Evolutionary conservation across 64 coral and sea anemone species (phyloP), one percentile per base, ranked within the genome.

Genomic region (Montipora cactus): DNA sequence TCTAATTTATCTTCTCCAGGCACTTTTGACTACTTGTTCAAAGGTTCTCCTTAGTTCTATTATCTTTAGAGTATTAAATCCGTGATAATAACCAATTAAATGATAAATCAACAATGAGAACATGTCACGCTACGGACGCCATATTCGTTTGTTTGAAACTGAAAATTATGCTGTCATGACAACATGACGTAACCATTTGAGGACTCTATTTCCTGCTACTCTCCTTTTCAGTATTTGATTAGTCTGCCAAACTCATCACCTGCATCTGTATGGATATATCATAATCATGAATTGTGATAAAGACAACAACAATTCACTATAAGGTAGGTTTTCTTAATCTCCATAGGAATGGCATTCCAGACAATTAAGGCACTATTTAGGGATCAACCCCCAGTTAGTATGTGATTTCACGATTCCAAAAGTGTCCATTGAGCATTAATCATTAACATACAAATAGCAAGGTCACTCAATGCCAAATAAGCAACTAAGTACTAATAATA

Each of bases 41-140:
- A 79, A 79, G 77, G 77, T 79, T 79, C 5, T 47, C 44, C 28
- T 79, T 3, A 79, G 44, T 79, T 53, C 16, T 77, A 12, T 23
- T 71, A 19, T 71, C 67, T 71, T 71, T 71, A 19, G 67, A 71
- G 67, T 71, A 71, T 71, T 19, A 71, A 71, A 57, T 57, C 53
- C 3, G 53, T 8, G 53, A 57, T 11, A 57, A 57, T 57, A 57
- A 11, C 53, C 3, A 57, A 3, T 57, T 57, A 4, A 3, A 57
- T 2, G 53, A 57, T 57, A 57, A 57, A 37, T 57, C 53, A 57
- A 57, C 53, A 57, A 57, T 3, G 11, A 57, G 11, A 57, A 57
- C 53, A 11, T 4, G 53, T 57, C 53, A 57, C 53, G 53, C 53
- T 57, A 57, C 3, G 11, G 53, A 57, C 0, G 53, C 53, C 53